Percentiles rank a stretch among this genome's conserved stretches.
Conservation (phyloP, 2,888 invertebrate species). For the Dryobotodes eremita region DNA sequence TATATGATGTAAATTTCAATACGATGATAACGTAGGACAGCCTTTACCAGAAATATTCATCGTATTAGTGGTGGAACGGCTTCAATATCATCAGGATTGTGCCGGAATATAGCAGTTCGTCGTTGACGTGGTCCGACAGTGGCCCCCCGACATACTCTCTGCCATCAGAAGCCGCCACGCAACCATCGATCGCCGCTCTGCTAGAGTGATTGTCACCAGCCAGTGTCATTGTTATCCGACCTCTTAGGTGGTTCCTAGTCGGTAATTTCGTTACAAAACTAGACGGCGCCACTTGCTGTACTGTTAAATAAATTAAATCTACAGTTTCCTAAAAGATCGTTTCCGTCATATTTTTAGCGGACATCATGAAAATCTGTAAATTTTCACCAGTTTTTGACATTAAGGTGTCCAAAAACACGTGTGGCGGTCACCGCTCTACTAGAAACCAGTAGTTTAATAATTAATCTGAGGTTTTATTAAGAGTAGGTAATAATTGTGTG, state of each 20-base stretch:
- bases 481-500: constrained; percentile 45
- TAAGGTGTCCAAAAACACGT: no score
- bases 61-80: background rate
- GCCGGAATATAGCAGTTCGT: background rate
- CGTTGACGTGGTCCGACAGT: background rate
- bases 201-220: background rate
- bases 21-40: background rate
- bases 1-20: constrained; percentile 53
- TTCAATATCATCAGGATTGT: background rate
- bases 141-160: background rate
- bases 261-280: background rate
- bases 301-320: constrained; percentile 41
- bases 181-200: background rate
- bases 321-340: no score
- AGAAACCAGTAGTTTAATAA: constrained; percentile 4
- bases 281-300: background rate
- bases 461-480: constrained; percentile 51
- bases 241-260: background rate
- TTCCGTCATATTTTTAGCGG: no score
- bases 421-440: no score
- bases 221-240: background rate
- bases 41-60: background rate
- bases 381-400: no score
- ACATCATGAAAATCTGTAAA: no score
- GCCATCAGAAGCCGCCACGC: no score